Conservation (phyloP, 1,140 invertebrate genomes). For the Microvelia longipes region DNA sequence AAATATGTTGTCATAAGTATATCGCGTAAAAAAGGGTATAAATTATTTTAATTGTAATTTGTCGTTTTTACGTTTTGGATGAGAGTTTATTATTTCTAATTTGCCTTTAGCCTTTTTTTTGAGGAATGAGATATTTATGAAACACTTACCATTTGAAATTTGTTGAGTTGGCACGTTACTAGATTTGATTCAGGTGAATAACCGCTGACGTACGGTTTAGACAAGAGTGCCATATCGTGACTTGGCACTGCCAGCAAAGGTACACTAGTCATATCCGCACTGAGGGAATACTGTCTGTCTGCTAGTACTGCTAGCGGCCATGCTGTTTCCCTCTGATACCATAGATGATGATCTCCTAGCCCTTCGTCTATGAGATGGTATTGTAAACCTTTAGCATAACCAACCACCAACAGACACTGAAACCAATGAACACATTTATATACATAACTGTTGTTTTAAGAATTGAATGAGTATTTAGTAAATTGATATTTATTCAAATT, state of each 20-base stretch:
- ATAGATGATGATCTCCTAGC: not conserved
- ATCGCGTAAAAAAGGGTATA: not conserved
- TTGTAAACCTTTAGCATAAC: not conserved
- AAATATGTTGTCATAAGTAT: not conserved
- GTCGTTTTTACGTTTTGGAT: not conserved
- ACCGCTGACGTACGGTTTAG: not conserved
- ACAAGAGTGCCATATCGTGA: not conserved
- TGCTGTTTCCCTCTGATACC: not conserved
- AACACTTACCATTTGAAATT: not conserved
- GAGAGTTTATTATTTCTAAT: not conserved
- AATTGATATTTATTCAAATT: too few relatives aligned
- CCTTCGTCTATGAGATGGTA: not conserved
- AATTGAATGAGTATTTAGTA: too few relatives aligned
- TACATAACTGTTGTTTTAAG: too few relatives aligned
- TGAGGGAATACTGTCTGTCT: not conserved
- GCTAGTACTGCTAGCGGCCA: not conserved
- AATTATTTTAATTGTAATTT: not conserved
- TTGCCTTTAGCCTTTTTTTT: too few relatives aligned
- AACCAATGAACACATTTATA: too few relatives aligned
- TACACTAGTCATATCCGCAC: not conserved
- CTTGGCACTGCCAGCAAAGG: not conserved
- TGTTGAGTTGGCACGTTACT: not conserved
- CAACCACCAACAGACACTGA: not conserved
- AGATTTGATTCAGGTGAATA: not conserved
- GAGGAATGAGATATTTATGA: too few relatives aligned